Conservation (phyloP, 2,797 vertebrate genomes). For the Acrossocheilus wenchowensis region DNA sequence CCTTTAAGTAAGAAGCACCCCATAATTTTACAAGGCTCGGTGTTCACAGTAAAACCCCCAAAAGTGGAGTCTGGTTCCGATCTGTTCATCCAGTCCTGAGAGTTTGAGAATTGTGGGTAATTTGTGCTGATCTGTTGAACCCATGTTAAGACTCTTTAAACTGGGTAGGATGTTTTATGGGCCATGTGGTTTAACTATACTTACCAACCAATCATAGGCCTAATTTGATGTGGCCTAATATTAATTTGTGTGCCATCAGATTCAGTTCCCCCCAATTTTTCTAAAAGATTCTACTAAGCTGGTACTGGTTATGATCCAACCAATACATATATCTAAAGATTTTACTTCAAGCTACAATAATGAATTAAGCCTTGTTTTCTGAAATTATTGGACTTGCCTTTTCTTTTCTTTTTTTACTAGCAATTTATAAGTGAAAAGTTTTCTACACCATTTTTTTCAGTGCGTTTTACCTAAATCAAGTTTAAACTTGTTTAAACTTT, state of each 20-base stretch:
- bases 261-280: not conserved
- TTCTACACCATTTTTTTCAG: too few species aligned
- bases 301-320: not conserved
- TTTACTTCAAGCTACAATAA: too few species aligned
- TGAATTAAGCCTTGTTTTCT: too few species aligned
- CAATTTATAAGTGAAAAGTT: too few species aligned
- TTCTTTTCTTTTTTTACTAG: too few species aligned
- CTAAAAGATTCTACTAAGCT: not conserved
- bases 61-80: not conserved
- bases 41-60: constrained; percentile 1
- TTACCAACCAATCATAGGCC: not conserved
- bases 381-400: too few species aligned
- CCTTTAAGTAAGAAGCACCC: constrained; percentile 55
- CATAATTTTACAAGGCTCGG: constrained; percentile 18
- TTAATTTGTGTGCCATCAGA: not conserved
- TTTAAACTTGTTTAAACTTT: too few species aligned
- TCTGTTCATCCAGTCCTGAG: not conserved
- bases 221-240: not conserved
- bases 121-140: not conserved
- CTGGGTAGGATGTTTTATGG: not conserved
- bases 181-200: not conserved
- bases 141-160: not conserved
- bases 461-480: too few species aligned
- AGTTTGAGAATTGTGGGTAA: constrained; percentile 2
- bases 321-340: not conserved